Evolutionary conservation across 2,888 invertebrate species (phyloP), one percentile per base, ranked within the genome.

Genomic region (Incurvaria masculella): DNA sequence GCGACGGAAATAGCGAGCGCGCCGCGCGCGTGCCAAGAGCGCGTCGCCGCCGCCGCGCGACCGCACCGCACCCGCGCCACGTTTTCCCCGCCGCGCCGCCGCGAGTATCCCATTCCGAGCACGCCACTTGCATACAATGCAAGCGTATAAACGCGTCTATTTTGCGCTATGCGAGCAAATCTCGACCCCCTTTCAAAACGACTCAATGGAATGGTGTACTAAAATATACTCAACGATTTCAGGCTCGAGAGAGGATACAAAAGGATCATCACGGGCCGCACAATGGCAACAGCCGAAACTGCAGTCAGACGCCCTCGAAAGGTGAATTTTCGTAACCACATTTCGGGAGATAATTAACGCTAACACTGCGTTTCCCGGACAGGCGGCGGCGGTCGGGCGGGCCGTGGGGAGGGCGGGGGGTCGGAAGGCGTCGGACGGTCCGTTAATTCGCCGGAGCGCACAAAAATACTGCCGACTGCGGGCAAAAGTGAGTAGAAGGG

Each of bases 21-120:
- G 64, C 63, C 69, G 68, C 68, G 70, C 39, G 19, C 41, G 21
- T n/a, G n/a, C n/a, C n/a, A n/a, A n/a, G n/a, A n/a, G n/a, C n/a
- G n/a, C n/a, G n/a, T n/a, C n/a, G 16, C 21, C 21, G 18, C 39
- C 33, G n/a, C 44, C 23, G 19, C 20, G 17, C 21, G 20, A 43
- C 21, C 38, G 43, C 21, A 26, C 41, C 10, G 20, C 23, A 5
- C 46, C 26, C 26, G 41, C 41, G 41, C 4, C 41, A 19, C 41
- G 41, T n/a, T n/a, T n/a, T n/a, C n/a, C n/a, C n/a, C n/a, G n/a
- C n/a, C n/a, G n/a, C n/a, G n/a, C n/a, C n/a, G n/a, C n/a, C 14
- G 33, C 33, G 33, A 4, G 14, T n/a, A 33, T 14, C 33, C 8
- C 14, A 8, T 33, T 33, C 33, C 14, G 14, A 33, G 14, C 4